Evolutionary conservation across 2,888 invertebrate species (phyloP), one percentile per base, ranked within the genome.

Genomic region (Chloroclystis v-ata): DNA sequence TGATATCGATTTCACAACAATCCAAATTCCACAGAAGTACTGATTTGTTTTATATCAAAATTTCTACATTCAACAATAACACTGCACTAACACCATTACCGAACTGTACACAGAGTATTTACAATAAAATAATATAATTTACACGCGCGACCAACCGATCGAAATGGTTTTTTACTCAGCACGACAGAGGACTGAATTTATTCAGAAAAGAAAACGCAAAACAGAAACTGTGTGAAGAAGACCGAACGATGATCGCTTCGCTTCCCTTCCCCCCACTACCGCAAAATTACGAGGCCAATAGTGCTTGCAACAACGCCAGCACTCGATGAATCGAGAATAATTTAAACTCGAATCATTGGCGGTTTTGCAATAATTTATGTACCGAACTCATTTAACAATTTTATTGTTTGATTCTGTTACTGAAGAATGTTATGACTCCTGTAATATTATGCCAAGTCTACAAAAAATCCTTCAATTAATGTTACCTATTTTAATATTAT

Each of bases 261-360:
- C 78, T 84, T 79, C 70, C 79, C 73, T 69, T 35, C 82, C 79
- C 70, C 76, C 73, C 69, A 28, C 81, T 81, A 76, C 84, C 78
- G 71, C 76, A 77, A 76, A 60, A 75, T 73, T 83, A 83, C 83
- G 84, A 86, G 86, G 85, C 83, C 86, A 83, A 69, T 77, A 84
- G 86, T 72, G 70, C 62, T 78, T 56, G 62, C 61, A 61, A 77
- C 72, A 75, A 48, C 40, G 46, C 45, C 65, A 82, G 76, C 60
- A 77, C 70, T 68, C 71, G 61, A 67, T 67, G 48, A 64, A 56
- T 67, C 61, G 61, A 61, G 61, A 43, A 10, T 26, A 26, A 26
- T 26, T 3, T 26, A 26, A 4, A 24, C 1, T 26, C 26, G 26
- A 26, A 6, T 26, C 2, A 2, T 26, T 26, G 1, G 6, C 13